A percentile compares a stretch with the other conserved stretches of the same genome.
These are phyloP conservation scores for Nymphalis c-album DNA, from an alignment of 2,888 invertebrate species.

Conservation along the genomic window DNA sequence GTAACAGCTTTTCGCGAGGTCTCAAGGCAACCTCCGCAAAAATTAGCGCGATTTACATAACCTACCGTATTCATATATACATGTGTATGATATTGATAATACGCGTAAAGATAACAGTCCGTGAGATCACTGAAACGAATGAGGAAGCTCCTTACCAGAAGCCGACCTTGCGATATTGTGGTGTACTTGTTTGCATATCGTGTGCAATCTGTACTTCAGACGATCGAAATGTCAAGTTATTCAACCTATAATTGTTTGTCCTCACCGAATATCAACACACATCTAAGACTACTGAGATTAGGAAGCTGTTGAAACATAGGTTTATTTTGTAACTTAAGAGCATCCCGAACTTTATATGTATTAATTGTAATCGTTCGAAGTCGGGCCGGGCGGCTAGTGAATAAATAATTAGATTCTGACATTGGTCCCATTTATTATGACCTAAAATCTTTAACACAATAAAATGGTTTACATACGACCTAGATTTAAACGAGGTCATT, in stretches of 20 bases:
- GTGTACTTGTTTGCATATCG: conserved; percentile 21
- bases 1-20: conserved; percentile 72
- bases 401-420: conserved; percentile 9
- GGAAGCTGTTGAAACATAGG: too few species aligned
- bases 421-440: conserved; percentile 31
- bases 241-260: too few species aligned
- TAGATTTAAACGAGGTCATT: conserved; percentile 34
- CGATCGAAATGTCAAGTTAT: conserved; percentile 9
- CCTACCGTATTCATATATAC: conserved; percentile 42
- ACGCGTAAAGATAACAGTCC: conserved; percentile 48
- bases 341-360: background rate
- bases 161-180: conserved; percentile 26
- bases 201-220: conserved; percentile 17
- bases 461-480: conserved; percentile 35
- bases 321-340: too few species aligned
- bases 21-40: conserved; percentile 66
- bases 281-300: too few species aligned
- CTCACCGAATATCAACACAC: too few species aligned
- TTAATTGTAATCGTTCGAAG: background rate
- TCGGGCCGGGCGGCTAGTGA: background rate
- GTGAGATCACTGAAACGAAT: conserved; percentile 58
- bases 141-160: conserved; percentile 50
- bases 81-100: conserved; percentile 39
- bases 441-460: conserved; percentile 34
- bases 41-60: conserved; percentile 76